Conservation (phyloP, 2,113 vertebrate species). For the Plecotus auritus region DNA sequence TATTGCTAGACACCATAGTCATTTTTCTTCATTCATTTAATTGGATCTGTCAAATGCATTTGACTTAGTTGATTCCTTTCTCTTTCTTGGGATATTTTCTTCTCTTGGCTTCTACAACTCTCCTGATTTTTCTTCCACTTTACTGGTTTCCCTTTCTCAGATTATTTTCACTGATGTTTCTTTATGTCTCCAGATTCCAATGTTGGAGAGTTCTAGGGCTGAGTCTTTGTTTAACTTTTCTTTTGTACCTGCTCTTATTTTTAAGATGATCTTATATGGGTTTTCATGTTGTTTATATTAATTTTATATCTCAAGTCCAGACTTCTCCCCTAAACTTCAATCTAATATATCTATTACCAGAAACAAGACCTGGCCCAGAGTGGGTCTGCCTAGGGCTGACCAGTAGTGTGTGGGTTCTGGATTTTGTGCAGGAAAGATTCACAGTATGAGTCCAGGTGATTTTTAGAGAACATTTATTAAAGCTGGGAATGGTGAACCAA, state of each 20-base stretch:
- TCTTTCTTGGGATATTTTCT: background rate
- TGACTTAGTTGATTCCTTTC: background rate
- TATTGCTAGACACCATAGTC: background rate
- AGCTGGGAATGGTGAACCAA: background rate
- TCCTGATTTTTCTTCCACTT: background rate
- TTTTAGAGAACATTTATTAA: background rate
- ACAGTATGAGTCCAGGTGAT: background rate
- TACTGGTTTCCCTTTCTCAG: background rate
- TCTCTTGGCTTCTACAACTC: background rate
- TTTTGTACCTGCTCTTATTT: background rate
- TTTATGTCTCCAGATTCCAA: background rate
- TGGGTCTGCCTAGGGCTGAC: background rate
- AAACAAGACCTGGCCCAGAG: background rate
- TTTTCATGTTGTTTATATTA: background rate
- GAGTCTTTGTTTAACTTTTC: background rate
- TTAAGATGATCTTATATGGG: background rate
- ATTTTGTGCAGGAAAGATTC: background rate
- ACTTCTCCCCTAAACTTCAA: background rate
- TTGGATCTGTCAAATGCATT: background rate
- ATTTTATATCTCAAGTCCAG: background rate
- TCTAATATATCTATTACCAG: background rate
- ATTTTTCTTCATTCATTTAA: conserved; percentile 2
- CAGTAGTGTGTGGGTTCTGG: background rate
- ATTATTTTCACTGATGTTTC: background rate
- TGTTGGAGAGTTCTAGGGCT: background rate